A percentile compares a stretch with the other conserved stretches of the same genome.
These are phyloP conservation scores for Toxostoma redivivum DNA, from an alignment of 2,113 vertebrate genomes.

Conservation along the genomic window DNA sequence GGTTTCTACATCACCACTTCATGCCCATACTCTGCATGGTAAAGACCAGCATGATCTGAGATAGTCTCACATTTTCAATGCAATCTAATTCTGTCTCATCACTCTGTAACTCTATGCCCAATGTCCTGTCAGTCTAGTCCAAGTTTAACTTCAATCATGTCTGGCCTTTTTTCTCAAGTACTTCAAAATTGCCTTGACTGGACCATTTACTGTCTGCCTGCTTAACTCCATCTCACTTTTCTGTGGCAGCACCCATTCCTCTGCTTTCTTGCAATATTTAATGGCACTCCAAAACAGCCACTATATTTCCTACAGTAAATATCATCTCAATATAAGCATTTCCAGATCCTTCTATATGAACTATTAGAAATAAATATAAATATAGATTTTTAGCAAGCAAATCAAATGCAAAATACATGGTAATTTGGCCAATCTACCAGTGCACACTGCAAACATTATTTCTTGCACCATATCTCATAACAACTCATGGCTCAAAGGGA, in stretches of 20 bases:
- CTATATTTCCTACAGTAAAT: background rate
- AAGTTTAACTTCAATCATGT: background rate
- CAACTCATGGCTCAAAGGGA: background rate
- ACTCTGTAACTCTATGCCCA: background rate
- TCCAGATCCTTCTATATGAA: background rate
- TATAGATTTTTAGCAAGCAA: background rate
- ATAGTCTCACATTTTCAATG: background rate
- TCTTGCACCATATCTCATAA: background rate
- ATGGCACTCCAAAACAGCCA: background rate
- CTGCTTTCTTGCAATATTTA: background rate
- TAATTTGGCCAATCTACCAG: background rate
- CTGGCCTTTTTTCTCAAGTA: background rate
- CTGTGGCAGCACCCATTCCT: background rate
- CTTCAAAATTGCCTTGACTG: background rate
- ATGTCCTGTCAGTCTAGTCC: background rate
- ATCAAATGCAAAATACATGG: background rate
- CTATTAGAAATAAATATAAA: background rate
- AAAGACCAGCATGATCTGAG: background rate
- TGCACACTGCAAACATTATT: background rate
- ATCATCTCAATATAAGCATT: background rate
- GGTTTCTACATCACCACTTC: background rate
- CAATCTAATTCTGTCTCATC: background rate
- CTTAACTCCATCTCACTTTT: background rate
- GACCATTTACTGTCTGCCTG: background rate
- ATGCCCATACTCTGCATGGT: background rate